Percentiles rank a stretch among this genome's conserved stretches.
Evolutionary conservation across 2,888 invertebrate genomes (phyloP).

Genomic region (Entomobrya multifasciata): DNA sequence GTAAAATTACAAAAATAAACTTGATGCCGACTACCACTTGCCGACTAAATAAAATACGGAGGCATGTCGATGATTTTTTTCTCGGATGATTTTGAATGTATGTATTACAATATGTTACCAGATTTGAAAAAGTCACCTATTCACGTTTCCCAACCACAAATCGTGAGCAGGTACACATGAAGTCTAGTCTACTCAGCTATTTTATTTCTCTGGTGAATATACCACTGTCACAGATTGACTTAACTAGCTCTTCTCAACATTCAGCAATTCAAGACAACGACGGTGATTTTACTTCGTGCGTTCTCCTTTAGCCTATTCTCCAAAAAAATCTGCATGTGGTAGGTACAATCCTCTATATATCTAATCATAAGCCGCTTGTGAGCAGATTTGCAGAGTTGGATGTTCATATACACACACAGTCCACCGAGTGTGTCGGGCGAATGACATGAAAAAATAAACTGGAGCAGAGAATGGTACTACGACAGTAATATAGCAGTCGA

Average conservation of each 20-base stretch:
- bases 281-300: too few species aligned
- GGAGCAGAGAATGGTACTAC: background rate
- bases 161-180: background rate
- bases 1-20: background rate
- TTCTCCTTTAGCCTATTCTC: too few species aligned
- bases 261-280: too few species aligned
- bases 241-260: too few species aligned
- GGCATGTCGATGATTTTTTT: too few species aligned
- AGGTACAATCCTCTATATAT: conserved; percentile 35
- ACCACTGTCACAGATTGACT: background rate
- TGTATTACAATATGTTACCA: conserved; percentile 53
- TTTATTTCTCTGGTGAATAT: too few species aligned
- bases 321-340: conserved; percentile 45
- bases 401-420: too few species aligned
- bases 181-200: too few species aligned
- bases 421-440: background rate
- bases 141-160: background rate
- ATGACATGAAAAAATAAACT: conserved; percentile 24
- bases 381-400: too few species aligned
- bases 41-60: too few species aligned
- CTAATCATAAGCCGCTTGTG: too few species aligned
- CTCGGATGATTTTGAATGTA: background rate
- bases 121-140: conserved; percentile 51
- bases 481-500: conserved; percentile 25
- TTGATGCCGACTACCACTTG: background rate